These are phyloP conservation scores for Ecliptopera silaceata DNA, from an alignment of 2,888 invertebrate genomes.

Conservation along the genomic window DNA sequence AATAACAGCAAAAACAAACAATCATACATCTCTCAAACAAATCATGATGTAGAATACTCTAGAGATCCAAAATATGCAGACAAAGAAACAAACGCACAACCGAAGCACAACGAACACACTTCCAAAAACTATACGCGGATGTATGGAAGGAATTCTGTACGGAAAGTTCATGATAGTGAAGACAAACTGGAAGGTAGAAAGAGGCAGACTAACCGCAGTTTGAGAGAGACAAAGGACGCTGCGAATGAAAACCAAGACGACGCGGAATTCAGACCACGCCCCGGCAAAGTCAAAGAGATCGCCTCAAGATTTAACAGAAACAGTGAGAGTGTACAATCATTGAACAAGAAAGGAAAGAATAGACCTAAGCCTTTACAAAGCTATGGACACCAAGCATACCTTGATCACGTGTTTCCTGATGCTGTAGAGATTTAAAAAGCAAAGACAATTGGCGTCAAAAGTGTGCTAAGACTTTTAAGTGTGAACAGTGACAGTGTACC, in stretches of 20 bases:
- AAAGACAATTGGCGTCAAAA: background rate
- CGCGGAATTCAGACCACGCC: conserved; percentile 59
- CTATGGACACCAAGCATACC: conserved; percentile 83
- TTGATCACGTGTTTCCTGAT: conserved; percentile 84
- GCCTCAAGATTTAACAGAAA: conserved; percentile 72
- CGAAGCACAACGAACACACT: conserved; percentile 53
- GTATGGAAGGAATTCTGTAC: conserved; percentile 64
- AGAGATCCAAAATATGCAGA: conserved; percentile 68
- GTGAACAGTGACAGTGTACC: conserved; percentile 23
- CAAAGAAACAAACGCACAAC: conserved; percentile 46
- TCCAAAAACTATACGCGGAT: conserved; percentile 56
- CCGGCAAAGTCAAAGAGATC: conserved; percentile 75
- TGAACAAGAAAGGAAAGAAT: no score
- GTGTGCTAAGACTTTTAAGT: background rate
- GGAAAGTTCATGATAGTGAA: conserved; percentile 42
- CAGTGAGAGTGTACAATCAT: conserved; percentile 53
- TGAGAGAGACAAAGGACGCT: conserved; percentile 38
- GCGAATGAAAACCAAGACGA: conserved; percentile 35
- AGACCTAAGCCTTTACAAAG: conserved; percentile 84
- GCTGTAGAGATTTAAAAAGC: conserved; percentile 70
- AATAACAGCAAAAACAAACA: conserved; percentile 47
- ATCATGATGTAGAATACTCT: conserved; percentile 72
- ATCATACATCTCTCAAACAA: conserved; percentile 60
- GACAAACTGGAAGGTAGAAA: conserved; percentile 38
- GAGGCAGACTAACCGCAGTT: conserved; percentile 52